These are phyloP conservation scores for Trachythela sp. DNA, from an alignment of 64 coral and sea anemone species.

Conservation along the genomic window DNA sequence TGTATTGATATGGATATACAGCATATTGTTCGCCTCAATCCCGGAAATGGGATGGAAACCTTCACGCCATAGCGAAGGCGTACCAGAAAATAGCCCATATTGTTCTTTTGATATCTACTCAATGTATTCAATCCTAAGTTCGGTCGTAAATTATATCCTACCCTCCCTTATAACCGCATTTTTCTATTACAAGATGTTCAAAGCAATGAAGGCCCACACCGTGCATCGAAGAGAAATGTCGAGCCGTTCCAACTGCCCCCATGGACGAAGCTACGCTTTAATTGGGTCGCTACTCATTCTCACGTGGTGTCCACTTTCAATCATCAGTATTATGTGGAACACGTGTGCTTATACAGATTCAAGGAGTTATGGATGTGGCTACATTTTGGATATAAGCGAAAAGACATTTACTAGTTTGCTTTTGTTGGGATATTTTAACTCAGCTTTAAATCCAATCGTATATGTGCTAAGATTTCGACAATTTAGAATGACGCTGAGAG, in stretches of 20 bases:
- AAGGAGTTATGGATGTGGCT: background rate
- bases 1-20: background rate
- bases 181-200: background rate
- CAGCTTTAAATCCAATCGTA: background rate
- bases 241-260: background rate
- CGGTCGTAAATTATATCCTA: background rate
- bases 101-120: background rate
- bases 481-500: background rate
- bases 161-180: background rate
- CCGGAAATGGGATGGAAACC: background rate
- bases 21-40: background rate
- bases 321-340: background rate
- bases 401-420: background rate
- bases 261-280: background rate
- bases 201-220: background rate
- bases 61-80: background rate
- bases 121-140: background rate
- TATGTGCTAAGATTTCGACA: conserved; percentile 7
- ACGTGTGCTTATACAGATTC: background rate
- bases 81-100: background rate
- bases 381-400: background rate
- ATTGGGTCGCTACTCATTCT: conserved; percentile 16
- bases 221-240: background rate
- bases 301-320: background rate
- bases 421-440: background rate